Conservation (phyloP, 2,113 vertebrate species). For the Tachycineta bicolor region DNA sequence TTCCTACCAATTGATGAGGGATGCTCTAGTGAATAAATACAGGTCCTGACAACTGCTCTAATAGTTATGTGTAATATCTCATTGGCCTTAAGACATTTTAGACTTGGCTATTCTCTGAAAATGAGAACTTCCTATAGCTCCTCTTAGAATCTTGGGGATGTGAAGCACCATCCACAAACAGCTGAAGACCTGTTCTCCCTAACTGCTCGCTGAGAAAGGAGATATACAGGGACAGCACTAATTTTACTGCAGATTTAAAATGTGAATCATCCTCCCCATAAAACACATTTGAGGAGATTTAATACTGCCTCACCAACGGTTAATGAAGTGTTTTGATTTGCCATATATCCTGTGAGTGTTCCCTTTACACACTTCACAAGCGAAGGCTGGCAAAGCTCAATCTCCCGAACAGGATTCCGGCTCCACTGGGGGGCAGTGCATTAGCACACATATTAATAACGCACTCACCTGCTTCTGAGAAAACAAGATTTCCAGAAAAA, state of each 20-base stretch:
- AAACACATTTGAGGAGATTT: neutral
- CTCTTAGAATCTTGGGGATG: neutral
- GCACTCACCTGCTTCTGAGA: neutral
- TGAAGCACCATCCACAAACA: neutral
- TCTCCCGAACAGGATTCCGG: neutral
- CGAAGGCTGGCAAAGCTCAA: neutral
- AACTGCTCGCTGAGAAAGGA: neutral
- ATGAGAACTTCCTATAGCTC: neutral
- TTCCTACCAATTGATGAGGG: neutral
- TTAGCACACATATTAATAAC: neutral
- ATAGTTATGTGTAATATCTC: neutral
- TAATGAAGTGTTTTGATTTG: neutral
- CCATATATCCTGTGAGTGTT: neutral
- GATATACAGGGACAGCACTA: neutral
- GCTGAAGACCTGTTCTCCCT: neutral
- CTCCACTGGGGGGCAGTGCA: slow-evolving; percentile 39
- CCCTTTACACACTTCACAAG: neutral
- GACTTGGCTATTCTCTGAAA: neutral
- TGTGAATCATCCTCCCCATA: neutral
- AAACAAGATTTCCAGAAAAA: neutral
- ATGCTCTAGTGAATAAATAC: neutral
- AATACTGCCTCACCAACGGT: neutral
- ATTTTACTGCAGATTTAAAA: neutral
- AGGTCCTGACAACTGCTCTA: neutral
- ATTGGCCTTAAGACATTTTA: neutral